Evolutionary conservation across 2,797 vertebrate species (phyloP).

Genomic region (Coranthus polyacanthus): DNA sequence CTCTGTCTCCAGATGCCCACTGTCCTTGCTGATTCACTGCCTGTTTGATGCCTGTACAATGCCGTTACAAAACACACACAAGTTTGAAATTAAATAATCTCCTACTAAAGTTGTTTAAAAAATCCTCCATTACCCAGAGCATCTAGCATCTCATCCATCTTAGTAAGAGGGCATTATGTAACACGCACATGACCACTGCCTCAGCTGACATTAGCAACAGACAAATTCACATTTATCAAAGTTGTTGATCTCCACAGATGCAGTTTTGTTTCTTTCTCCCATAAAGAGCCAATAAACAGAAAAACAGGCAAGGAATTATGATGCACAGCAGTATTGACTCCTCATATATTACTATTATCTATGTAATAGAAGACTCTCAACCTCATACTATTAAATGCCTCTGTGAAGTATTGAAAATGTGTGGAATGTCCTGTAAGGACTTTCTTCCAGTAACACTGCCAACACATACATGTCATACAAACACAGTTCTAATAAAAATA

Average conservation of each 20-base stretch:
- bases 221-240: slow-evolving; percentile 41
- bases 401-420: background rate
- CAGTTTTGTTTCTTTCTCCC: slow-evolving; percentile 18
- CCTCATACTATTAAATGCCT: slow-evolving; percentile 2
- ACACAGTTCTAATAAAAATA: too few species aligned
- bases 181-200: slow-evolving; percentile 37
- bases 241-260: slow-evolving; percentile 49
- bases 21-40: slow-evolving; percentile 56
- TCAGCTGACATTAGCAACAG: slow-evolving; percentile 23
- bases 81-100: slow-evolving; percentile 51
- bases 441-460: background rate
- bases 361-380: background rate
- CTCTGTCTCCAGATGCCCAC: slow-evolving; percentile 56
- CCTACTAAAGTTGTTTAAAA: slow-evolving; percentile 32
- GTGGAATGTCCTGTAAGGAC: background rate
- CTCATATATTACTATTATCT: slow-evolving; percentile 11
- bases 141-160: slow-evolving; percentile 40
- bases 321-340: slow-evolving; percentile 8
- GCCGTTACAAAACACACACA: slow-evolving; percentile 40
- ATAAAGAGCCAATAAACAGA: slow-evolving; percentile 25
- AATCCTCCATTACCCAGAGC: slow-evolving; percentile 34
- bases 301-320: slow-evolving; percentile 43
- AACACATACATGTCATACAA: slow-evolving; percentile 5
- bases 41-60: slow-evolving; percentile 21
- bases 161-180: slow-evolving; percentile 34